Percentiles rank a stretch among this genome's conserved stretches.
phyloP scores from a whole-genome alignment of 2,797 vertebrate species.

The Carapus acus region DNA sequence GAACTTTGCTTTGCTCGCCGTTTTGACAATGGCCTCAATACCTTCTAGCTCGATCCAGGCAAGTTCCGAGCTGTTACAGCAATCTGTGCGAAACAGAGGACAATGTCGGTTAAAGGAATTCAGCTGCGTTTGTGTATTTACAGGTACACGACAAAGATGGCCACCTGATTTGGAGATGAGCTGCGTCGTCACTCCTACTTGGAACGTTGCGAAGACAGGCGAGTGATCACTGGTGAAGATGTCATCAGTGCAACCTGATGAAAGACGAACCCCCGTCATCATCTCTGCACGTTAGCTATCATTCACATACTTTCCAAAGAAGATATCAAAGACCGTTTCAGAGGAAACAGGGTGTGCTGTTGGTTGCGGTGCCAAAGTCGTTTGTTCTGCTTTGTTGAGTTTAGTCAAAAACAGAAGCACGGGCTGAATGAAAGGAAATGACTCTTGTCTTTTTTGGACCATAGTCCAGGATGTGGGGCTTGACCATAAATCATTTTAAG shows the following conservation, averaged over 20 bases:
- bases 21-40: slow-evolving; percentile 80
- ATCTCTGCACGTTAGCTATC: not conserved
- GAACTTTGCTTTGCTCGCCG: slow-evolving; percentile 78
- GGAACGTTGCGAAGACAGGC: slow-evolving; percentile 80
- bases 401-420: slow-evolving; percentile 27
- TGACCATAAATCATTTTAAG: slow-evolving; percentile 15
- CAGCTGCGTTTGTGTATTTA: slow-evolving; percentile 8
- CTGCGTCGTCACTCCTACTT: slow-evolving; percentile 71
- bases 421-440: slow-evolving; percentile 53
- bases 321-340: not conserved
- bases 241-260: slow-evolving; percentile 79
- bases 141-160: slow-evolving; percentile 22
- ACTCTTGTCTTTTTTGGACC: slow-evolving; percentile 38
- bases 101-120: too few relatives aligned
- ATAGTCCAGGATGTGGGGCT: slow-evolving; percentile 37
- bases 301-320: too few relatives aligned
- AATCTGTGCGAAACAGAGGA: slow-evolving; percentile 54
- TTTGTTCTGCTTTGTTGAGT: slow-evolving; percentile 6
- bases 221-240: slow-evolving; percentile 83
- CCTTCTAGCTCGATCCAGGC: slow-evolving; percentile 75
- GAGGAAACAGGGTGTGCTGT: not conserved
- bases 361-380: not conserved
- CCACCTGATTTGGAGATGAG: slow-evolving; percentile 73
- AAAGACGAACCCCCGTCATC: slow-evolving; percentile 24
- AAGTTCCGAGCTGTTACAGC: slow-evolving; percentile 59